Evolutionary conservation across 2,797 vertebrate genomes (phyloP).

Genomic region (Lutjanus argentimaculatus): DNA sequence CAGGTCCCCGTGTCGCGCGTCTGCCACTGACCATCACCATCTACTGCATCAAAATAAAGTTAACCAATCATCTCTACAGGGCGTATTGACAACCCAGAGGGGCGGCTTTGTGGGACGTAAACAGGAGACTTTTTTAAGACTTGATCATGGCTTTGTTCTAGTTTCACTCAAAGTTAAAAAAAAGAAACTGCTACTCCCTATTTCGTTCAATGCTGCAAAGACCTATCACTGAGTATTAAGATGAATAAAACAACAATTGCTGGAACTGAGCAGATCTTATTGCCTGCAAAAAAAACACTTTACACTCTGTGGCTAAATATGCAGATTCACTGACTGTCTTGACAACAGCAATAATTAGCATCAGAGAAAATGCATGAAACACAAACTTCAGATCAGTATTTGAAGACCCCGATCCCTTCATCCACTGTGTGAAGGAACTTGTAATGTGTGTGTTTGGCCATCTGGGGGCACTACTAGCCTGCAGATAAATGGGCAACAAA

Average conservation of each 20-base stretch:
- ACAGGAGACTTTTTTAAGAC: not conserved
- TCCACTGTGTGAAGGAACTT: slow-evolving; percentile 40
- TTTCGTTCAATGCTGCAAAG: not conserved
- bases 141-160: slow-evolving; percentile 1
- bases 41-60: slow-evolving; percentile 46
- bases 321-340: slow-evolving; percentile 23
- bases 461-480: slow-evolving; percentile 84
- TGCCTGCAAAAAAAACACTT: not conserved
- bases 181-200: not conserved
- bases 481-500: slow-evolving; percentile 69
- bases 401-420: slow-evolving; percentile 29
- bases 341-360: slow-evolving; percentile 26
- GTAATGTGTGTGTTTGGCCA: slow-evolving; percentile 80
- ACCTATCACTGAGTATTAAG: not conserved
- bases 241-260: not conserved
- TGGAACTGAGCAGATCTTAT: slow-evolving; percentile 7
- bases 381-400: slow-evolving; percentile 56
- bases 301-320: slow-evolving; percentile 1
- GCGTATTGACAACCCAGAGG: not conserved
- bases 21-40: slow-evolving; percentile 60
- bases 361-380: slow-evolving; percentile 25
- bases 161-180: slow-evolving; percentile 11
- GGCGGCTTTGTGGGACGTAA: not conserved
- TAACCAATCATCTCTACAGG: slow-evolving; percentile 18
- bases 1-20: slow-evolving; percentile 68